Evolutionary conservation across 2,888 invertebrate species (phyloP), one percentile per base, ranked within the genome.

Genomic region (Germaria angustata): DNA sequence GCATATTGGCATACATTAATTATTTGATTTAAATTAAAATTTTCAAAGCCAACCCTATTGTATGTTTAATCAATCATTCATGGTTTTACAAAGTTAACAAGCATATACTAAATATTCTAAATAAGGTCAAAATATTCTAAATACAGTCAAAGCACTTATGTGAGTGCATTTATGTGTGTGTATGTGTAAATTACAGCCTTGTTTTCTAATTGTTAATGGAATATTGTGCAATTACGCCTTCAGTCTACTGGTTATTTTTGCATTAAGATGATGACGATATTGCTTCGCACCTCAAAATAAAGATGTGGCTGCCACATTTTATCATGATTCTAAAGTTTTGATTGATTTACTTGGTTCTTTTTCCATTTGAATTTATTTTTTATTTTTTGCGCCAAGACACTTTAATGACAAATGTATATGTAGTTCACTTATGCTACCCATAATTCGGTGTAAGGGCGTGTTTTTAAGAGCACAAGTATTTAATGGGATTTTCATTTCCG

Each of bases 41-140:
- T 51, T 24, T 51, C 8, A 7, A 24, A 11, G n/a, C 7, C 24
- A 22, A 51, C 6, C 24, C 24, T n/a, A 24, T 51, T 24, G 24
- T 51, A 6, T 24, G 22, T 32, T 55, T 55, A 55, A 55, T 55
- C 55, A 55, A 55, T 32, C 55, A 32, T 34, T 55, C 6, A 32
- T 17, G 17, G 17, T 17, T 32, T 5, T 17, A 20, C 9, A n/a
- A 9, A 28, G 53, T 17, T 8, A 53, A 53, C n/a, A 24, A 8
- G 1, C 53, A 13, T n/a, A n/a, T n/a, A n/a, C n/a, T n/a, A n/a
- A n/a, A n/a, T n/a, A n/a, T n/a, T n/a, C n/a, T n/a, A n/a, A n/a
- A n/a, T n/a, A n/a, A n/a, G n/a, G n/a, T n/a, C n/a, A n/a, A n/a
- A n/a, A n/a, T n/a, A n/a, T n/a, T n/a, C n/a, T n/a, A n/a, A n/a